Evolutionary conservation across 2,888 invertebrate genomes (phyloP).

Genomic region (Gnatocerus cornutus): DNA sequence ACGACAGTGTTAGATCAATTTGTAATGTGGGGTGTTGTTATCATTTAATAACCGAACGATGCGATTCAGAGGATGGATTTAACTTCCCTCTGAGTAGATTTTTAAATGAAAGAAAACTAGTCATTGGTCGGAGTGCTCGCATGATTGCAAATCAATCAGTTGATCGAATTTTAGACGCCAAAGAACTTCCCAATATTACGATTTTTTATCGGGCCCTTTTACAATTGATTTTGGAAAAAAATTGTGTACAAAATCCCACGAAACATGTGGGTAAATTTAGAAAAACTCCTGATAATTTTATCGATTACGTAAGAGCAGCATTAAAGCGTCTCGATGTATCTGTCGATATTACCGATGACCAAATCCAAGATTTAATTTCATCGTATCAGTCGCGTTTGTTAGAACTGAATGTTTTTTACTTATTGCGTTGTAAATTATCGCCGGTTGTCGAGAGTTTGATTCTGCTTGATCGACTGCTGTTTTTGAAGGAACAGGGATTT

Average conservation of each 20-base stretch:
- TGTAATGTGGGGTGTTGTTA: constrained; percentile 94
- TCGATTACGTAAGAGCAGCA: constrained; percentile 81
- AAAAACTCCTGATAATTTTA: constrained; percentile 75
- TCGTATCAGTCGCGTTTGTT: constrained; percentile 71
- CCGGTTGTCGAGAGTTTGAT: constrained; percentile 88
- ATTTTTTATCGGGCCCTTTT: constrained; percentile 86
- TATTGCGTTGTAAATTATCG: constrained; percentile 83
- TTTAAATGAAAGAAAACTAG: constrained; percentile 72
- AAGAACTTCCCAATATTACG: constrained; percentile 77
- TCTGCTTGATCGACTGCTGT: constrained; percentile 86
- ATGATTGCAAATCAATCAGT: constrained; percentile 91
- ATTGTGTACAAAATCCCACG: constrained; percentile 68
- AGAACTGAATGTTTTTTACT: constrained; percentile 83
- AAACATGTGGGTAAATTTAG: constrained; percentile 75
- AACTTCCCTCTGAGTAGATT: constrained; percentile 81
- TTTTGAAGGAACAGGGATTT: constrained; percentile 79
- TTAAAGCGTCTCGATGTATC: constrained; percentile 76
- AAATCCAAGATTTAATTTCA: constrained; percentile 69
- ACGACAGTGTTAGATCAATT: constrained; percentile 74
- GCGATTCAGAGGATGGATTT: constrained; percentile 55
- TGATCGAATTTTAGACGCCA: constrained; percentile 77
- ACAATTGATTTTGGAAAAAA: constrained; percentile 75
- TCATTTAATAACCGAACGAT: constrained; percentile 82
- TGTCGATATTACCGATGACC: constrained; percentile 70
- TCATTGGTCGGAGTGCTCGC: constrained; percentile 83